phyloP scores from a whole-genome alignment of 2,113 vertebrate genomes.

The Pachyramphus minor region DNA sequence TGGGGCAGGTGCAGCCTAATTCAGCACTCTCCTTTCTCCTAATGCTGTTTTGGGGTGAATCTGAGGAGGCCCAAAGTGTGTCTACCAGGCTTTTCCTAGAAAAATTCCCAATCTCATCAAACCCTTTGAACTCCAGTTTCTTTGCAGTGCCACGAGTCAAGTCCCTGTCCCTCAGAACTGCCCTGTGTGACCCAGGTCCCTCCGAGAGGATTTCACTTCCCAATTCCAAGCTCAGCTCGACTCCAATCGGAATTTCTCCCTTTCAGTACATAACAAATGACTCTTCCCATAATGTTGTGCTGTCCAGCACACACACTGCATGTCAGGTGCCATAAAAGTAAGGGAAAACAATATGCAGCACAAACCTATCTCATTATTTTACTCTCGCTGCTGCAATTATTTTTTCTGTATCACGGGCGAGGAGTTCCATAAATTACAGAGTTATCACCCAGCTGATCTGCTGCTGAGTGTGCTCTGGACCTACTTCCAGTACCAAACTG shows the following conservation, averaged over 20 bases:
- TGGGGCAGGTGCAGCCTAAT: accelerated
- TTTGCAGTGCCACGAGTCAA: background rate
- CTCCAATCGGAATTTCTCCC: background rate
- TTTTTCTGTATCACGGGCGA: background rate
- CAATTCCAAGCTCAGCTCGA: background rate
- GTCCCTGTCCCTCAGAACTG: background rate
- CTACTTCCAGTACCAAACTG: background rate
- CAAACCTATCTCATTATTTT: background rate
- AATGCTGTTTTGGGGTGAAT: accelerated
- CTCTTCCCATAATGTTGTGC: background rate
- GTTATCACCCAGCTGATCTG: conserved; percentile 5
- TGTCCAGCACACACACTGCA: background rate
- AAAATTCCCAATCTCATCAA: background rate
- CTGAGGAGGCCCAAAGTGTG: background rate
- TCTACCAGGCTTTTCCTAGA: background rate
- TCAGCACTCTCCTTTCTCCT: accelerated
- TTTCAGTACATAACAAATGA: background rate
- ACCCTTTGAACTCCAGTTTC: background rate
- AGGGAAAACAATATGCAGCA: background rate
- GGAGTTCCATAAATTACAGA: conserved; percentile 16
- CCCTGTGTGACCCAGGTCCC: background rate
- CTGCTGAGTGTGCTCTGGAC: background rate
- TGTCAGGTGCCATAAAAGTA: conserved; percentile 22
- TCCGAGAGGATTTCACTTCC: background rate
- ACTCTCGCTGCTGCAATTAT: conserved; percentile 8